Evolutionary conservation across 2,113 vertebrate genomes (phyloP), one percentile per base, ranked within the genome.

Genomic region (Actinemys pallida): DNA sequence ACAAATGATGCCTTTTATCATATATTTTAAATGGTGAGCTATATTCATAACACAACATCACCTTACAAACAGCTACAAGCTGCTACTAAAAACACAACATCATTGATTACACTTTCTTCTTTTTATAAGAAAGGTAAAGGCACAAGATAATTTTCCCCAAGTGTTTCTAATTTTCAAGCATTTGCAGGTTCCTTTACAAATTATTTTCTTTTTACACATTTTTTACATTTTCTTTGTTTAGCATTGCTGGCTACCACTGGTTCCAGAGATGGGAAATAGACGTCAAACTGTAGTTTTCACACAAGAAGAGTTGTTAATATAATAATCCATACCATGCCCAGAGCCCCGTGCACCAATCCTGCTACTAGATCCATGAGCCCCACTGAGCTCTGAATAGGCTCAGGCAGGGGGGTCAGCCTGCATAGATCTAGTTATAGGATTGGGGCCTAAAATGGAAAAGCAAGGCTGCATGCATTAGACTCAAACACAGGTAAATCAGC

Each of bases 1-100:
- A 87, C 87, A 96, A 97, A 96, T 10, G 17, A 11, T 87, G 80
- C 49, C 93, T 83, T 95, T 94, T 93, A 87, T 91, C 94, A 95
- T 93, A 80, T 88, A 69, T 96, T 91, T 94, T 95, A 97, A 97
- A 93, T 93, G 2, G 4, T 93, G 87, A 47, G 1, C 75, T 94
- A 75, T 6, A 5, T 96, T 95, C 93, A 89, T 97, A 97, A 94
- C 25, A 31, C 12, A 29, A 91, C 94, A 54, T 93, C 82, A 96
- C 93, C 88, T 97, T 83, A 87, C 81, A 90, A 81, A 84, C 69
- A 94, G 62, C 94, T 96, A 89, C 80, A 96, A 96, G 84, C 8
- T 52, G 83, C 50, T 93, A 89, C 90, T 81, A 83, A 84, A 93
- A 97, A 92, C 91, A 93, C 56, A 96, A 88, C 25, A 92, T 92